Evolutionary conservation across 2,113 vertebrate species (phyloP), one percentile per base, ranked within the genome.

Genomic region (Aythya baeri): DNA sequence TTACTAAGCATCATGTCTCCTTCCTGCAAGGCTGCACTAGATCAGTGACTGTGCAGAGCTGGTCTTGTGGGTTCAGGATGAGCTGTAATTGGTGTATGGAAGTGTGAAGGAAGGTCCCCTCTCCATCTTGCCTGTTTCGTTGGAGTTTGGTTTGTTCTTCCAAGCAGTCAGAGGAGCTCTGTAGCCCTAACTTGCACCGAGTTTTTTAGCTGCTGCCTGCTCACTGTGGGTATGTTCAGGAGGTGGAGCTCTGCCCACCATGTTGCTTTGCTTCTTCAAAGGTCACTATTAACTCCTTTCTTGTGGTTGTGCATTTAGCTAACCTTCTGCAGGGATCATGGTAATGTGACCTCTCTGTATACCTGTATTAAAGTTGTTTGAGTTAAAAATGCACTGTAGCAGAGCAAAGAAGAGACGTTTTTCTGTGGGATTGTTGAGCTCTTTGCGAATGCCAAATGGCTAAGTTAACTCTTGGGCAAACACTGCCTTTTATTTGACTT

Each of bases 401-500:
- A 58, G 61, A 75, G 87, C 58, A 29, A 71, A 63, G 72, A 79
- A 89, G 74, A 91, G 85, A 34, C n/a, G 2, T 59, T 95, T 89
- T 96, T 94, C 89, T 7, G 0, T 88, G 80, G 91, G 88, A 77
- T 68, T 32, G 65, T 55, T 77, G 46, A 89, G 91, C 80, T 88
- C 76, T 81, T 70, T 73, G 52, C 87, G 79, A 90, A 88, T 88
- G 94, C 80, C 29, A 63, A 96, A 89, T 83, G 61, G 88, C 66
- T 55, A 72, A 91, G 81, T 91, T 94, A 80, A 96, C 88, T 89
- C 93, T 91, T 95, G 78, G 71, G 88, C 91, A 97, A 96, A 96
- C 59, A 76, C 10, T 81, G 43, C 41, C 83, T 88, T 79, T 44
- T 95, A 44, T 89, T 95, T 95, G 94, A 89, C 83, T 97, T 94